Evolutionary conservation across 2,797 vertebrate genomes (phyloP), one percentile per base, ranked within the genome.

Genomic region (Gymnocypris eckloni): DNA sequence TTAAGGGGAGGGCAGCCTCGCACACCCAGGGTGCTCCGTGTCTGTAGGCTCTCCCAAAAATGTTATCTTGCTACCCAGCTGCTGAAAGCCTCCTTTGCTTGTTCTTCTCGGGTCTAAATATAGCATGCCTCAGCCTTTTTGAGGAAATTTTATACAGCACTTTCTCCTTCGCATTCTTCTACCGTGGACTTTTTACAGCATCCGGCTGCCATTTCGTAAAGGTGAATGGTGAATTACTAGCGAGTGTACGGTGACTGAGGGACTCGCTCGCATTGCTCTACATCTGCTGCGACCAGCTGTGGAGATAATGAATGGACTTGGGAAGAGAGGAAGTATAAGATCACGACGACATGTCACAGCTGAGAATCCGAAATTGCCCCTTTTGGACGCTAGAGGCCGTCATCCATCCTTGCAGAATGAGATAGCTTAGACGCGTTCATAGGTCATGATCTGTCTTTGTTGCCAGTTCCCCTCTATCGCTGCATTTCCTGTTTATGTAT

Each of bases 11-110:
- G 79, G 76, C 75, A 18, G 72, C 41, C 79, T 87, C 59, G 39
- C 83, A 69, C 71, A 86, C 76, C 13, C 50, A 41, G 15, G 37
- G 54, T 79, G 64, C 75, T 77, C 70, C 48, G 41, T 45, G 83
- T 86, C 59, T 85, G 70, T 81, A 83, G 81, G 73, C 64, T 88
- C 37, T 86, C 75, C 79, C 81, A 79, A 82, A 89, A 85, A 84
- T 82, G 81, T 89, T 86, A 90, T 89, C 88, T 86, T 81, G 66
- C 45, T 72, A 72, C 61, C 81, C 88, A 88, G 87, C 80, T 87
- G 85, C 73, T 87, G 39, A 79, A 50, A 75, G 52, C 61, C 64
- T 79, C 83, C 75, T 87, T 83, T 41, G 56, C 78, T 86, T 78
- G 85, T 84, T 88, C 81, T 88, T 78, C 70, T 88, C 52, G 80